phyloP scores from a whole-genome alignment of 2,888 invertebrate genomes.

The Andrena haemorrhoa region DNA sequence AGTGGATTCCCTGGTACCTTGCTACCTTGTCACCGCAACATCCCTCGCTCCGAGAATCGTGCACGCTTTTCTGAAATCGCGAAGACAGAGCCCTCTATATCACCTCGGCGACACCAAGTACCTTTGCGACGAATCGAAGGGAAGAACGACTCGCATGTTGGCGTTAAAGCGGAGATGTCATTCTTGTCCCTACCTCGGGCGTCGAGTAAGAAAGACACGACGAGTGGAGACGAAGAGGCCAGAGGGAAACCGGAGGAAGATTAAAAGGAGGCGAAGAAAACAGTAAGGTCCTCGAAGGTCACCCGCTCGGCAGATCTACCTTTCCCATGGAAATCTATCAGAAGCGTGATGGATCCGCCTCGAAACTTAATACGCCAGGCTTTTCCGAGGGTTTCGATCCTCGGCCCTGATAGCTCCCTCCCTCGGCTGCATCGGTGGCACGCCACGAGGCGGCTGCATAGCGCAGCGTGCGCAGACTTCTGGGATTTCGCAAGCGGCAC shows the following conservation, averaged over 20 bases:
- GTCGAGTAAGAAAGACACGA: too few species aligned
- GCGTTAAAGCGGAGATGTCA: background rate
- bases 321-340: conserved; percentile 16
- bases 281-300: too few species aligned
- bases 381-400: conserved; percentile 60
- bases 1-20: conserved; percentile 18
- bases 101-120: background rate
- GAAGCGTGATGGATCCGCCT: conserved; percentile 2
- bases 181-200: too few species aligned
- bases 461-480: conserved; percentile 68
- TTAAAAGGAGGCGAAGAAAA: too few species aligned
- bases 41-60: conserved; percentile 5
- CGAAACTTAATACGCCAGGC: conserved; percentile 29
- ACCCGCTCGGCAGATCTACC: background rate
- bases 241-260: background rate
- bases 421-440: conserved; percentile 53
- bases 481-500: conserved; percentile 78
- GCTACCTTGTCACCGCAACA: conserved; percentile 11
- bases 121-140: background rate
- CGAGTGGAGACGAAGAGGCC: background rate
- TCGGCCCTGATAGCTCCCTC: conserved; percentile 38
- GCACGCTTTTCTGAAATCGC: background rate
- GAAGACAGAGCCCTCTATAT: background rate
- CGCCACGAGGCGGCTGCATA: conserved; percentile 52
- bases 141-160: background rate